Conservation (phyloP, 2,797 vertebrate genomes). For the Hydrolagus colliei region DNA sequence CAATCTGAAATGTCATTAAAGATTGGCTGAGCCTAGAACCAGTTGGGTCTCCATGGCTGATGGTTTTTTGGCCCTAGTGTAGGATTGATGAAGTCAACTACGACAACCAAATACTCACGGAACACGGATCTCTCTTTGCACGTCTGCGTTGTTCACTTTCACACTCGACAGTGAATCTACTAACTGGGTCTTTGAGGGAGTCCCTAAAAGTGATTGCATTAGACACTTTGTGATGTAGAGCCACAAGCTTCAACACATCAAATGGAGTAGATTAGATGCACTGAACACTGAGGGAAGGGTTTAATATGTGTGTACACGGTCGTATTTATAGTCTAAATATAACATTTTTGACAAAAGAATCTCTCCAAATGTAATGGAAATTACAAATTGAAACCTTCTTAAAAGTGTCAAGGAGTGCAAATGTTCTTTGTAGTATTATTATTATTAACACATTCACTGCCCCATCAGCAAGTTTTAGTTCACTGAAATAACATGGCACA, state of each 20-base stretch:
- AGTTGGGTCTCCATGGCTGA: no score
- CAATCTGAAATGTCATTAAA: no score
- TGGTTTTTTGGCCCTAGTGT: no score
- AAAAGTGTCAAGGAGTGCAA: neutral
- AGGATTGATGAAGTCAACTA: no score
- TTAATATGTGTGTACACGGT: no score
- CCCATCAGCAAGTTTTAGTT: neutral
- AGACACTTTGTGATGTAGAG: neutral
- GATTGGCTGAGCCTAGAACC: no score
- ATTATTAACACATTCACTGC: neutral
- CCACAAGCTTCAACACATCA: neutral
- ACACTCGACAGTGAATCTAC: no score
- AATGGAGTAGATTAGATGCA: neutral
- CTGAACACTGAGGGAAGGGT: neutral
- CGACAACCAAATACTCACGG: no score
- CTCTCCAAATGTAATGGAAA: neutral
- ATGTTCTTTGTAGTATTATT: no score
- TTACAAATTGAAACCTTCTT: neutral
- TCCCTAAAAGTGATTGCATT: neutral
- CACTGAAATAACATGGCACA: neutral
- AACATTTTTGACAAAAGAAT: neutral
- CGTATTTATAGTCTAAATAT: neutral
- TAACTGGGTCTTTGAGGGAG: no score
- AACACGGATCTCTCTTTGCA: no score
- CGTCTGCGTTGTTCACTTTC: no score